Conservation (phyloP, 2,888 invertebrate species). For the Hesperia comma region DNA sequence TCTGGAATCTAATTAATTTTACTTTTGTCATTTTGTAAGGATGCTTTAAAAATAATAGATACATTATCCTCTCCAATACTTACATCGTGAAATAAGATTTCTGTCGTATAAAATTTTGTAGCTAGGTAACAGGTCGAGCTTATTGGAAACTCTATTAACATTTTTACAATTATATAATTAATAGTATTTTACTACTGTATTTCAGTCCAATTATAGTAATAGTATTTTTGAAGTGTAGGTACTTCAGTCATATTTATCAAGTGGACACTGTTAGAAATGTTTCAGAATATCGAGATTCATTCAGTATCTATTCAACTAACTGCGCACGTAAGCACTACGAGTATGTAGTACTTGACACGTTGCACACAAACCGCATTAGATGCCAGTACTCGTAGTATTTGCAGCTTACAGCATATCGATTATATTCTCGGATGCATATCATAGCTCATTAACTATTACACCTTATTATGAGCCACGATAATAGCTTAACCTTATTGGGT, state of each 20-base stretch:
- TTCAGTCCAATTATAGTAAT: too few species aligned
- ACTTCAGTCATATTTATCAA: background rate
- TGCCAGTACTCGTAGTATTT: background rate
- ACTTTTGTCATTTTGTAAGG: background rate
- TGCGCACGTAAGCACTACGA: background rate
- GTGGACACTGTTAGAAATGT: background rate
- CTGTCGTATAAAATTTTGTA: too few species aligned
- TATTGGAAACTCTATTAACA: too few species aligned
- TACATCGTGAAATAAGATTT: too few species aligned
- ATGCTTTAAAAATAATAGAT: background rate
- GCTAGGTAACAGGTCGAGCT: too few species aligned
- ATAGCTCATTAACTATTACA: conserved; percentile 35
- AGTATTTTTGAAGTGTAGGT: background rate
- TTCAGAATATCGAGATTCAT: background rate
- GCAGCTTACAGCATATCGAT: conserved; percentile 22
- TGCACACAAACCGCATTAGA: conserved; percentile 18
- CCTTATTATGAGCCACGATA: conserved; percentile 26
- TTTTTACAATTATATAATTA: too few species aligned
- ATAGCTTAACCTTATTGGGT: conserved; percentile 33
- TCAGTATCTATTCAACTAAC: background rate
- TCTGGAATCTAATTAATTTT: conserved; percentile 43
- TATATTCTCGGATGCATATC: conserved; percentile 28
- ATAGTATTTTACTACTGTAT: too few species aligned
- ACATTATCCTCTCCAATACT: background rate
- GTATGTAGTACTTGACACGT: conserved; percentile 5